Conservation (phyloP, 2,888 invertebrate genomes). For the Ophion obscuratus region DNA sequence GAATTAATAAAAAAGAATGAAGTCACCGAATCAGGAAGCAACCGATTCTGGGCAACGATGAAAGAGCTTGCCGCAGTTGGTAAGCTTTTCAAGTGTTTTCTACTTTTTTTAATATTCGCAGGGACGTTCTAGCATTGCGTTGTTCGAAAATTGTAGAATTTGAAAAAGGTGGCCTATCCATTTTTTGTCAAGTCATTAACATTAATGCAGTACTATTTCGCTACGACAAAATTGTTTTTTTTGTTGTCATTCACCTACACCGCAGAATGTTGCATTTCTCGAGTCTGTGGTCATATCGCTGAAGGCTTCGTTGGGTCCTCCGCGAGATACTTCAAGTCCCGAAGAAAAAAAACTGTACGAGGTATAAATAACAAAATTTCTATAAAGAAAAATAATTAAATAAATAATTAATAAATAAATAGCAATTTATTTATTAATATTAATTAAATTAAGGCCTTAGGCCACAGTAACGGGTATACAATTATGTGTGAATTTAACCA, state of each 20-base stretch:
- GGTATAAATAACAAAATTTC: conserved; percentile 3
- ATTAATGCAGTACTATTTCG: not conserved
- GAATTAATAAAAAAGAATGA: no score
- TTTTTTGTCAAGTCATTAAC: not conserved
- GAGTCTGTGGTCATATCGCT: conserved; percentile 34
- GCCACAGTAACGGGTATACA: no score
- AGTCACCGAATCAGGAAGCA: no score
- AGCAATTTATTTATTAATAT: no score
- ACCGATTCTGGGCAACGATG: no score
- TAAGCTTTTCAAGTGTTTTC: no score
- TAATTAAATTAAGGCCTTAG: no score
- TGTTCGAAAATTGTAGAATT: not conserved
- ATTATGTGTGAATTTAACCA: no score
- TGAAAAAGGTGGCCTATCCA: not conserved
- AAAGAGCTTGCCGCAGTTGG: no score
- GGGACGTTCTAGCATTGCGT: not conserved
- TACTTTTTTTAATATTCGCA: not conserved
- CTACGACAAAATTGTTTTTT: conserved; percentile 12
- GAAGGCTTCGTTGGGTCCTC: conserved; percentile 25
- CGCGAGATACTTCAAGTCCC: not conserved
- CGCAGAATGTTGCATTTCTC: conserved; percentile 42
- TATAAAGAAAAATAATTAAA: not conserved
- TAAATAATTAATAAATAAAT: no score
- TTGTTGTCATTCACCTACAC: conserved; percentile 45
- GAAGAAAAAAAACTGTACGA: conserved; percentile 1